Evolutionary conservation across 2,797 vertebrate species (phyloP), one percentile per base, ranked within the genome.

Genomic region (Perdix hodgsoniae): DNA sequence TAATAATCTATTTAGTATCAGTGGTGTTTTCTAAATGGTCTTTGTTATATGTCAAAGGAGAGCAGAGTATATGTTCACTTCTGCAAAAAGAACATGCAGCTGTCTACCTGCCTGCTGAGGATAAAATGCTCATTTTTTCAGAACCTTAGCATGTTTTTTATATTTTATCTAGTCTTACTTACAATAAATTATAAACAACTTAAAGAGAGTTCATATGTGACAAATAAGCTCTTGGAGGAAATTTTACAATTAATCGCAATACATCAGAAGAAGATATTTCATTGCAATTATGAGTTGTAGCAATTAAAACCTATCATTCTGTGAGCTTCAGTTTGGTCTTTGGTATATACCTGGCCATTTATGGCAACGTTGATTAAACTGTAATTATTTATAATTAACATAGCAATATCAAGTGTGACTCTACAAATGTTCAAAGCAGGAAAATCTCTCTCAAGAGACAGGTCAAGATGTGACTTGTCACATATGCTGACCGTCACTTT

Each of bases 301-400:
- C 71, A 84, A 73, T 94, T 92, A 88, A 95, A 95, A 83, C n/a
- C 60, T 82, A 5, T 90, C 37, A 84, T 73, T 52, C 83, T 74
- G 33, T 86, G 90, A 86, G 76, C 64, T 94, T 82, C 47, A 44
- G 11, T 79, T 6, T 47, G 64, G 33, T 49, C 67, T 82, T 11
- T 84, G 69, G 74, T 64, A 79, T 72, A 90, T 92, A 27, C 64
- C 81, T 94, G 61, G n/a, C 50, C 5, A 5, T 72, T 95, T 90
- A 74, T 44, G 44, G 50, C 35, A 73, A 77, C 33, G 49, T 6
- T 88, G 22, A 79, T 82, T 92, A 92, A 88, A 14, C 10, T 49
- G 49, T 92, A 83, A 96, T 92, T 96, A 71, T 74, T 93, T 91
- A 49, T 83, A 92, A 91, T 80, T 87, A 45, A 91, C 93, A 83